These are phyloP conservation scores for Cephalopterus ornatus DNA, from an alignment of 2,113 vertebrate species.

Conservation along the genomic window DNA sequence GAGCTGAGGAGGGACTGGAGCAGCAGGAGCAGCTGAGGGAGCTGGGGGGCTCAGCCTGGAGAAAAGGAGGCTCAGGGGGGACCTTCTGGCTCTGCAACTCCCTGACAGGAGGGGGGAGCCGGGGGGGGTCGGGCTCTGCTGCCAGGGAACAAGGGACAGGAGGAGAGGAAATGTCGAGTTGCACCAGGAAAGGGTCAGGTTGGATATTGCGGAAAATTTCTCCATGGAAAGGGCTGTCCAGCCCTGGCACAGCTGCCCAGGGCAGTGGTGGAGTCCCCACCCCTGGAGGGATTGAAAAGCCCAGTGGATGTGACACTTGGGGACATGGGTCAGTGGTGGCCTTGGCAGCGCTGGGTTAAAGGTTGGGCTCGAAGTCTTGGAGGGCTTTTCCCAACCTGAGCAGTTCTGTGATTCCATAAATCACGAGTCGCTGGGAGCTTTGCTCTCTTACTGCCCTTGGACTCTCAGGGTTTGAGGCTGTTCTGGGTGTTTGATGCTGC, in stretches of 20 bases:
- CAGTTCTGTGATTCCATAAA: background rate
- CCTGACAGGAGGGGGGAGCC: background rate
- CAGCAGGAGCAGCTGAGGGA: background rate
- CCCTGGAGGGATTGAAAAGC: background rate
- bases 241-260: background rate
- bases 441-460: background rate
- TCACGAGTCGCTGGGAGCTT: rapidly evolving
- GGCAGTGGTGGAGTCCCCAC: background rate
- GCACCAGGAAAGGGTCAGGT: background rate
- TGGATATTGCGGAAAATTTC: background rate
- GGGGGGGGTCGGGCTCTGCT: background rate
- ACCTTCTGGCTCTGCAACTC: background rate
- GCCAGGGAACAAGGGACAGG: background rate
- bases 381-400: background rate
- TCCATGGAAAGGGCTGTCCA: background rate
- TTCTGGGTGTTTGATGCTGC: too few species aligned
- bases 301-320: background rate
- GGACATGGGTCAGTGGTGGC: background rate
- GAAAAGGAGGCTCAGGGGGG: background rate
- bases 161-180: background rate
- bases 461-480: background rate
- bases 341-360: background rate
- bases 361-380: background rate
- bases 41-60: background rate
- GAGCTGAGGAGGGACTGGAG: background rate